phyloP scores from a whole-genome alignment of 2,797 vertebrate species.

The Anabacerthia variegaticeps region DNA sequence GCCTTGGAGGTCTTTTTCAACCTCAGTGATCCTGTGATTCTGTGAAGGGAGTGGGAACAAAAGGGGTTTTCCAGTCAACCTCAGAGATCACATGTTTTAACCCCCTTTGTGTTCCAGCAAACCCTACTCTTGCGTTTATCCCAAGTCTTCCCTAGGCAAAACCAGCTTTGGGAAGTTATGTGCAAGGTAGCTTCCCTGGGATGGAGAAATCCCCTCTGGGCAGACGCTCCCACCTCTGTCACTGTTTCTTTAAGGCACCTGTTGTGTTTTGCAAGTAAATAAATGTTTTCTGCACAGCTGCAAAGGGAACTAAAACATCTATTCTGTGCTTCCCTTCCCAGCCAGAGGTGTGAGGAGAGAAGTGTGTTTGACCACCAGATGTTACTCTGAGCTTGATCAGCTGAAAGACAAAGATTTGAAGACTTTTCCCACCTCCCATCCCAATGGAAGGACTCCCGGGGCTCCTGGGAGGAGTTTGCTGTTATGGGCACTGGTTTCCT shows the following conservation, averaged over 20 bases:
- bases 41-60: background rate
- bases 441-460: background rate
- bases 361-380: accelerated
- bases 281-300: background rate
- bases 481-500: accelerated
- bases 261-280: background rate
- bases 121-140: background rate
- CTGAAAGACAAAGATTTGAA: background rate
- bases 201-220: background rate
- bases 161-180: background rate
- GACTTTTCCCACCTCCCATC: background rate
- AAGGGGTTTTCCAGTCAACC: background rate
- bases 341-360: background rate
- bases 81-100: background rate
- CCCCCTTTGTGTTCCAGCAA: background rate
- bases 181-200: background rate
- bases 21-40: background rate
- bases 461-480: background rate
- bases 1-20: background rate
- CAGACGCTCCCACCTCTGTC: background rate
- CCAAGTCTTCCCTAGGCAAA: accelerated
- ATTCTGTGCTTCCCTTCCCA: constrained; percentile 20
- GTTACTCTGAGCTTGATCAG: background rate
- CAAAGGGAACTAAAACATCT: background rate
- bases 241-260: accelerated